These are phyloP conservation scores for Caradrina kadenii DNA, from an alignment of 2,888 invertebrate species.

Conservation along the genomic window DNA sequence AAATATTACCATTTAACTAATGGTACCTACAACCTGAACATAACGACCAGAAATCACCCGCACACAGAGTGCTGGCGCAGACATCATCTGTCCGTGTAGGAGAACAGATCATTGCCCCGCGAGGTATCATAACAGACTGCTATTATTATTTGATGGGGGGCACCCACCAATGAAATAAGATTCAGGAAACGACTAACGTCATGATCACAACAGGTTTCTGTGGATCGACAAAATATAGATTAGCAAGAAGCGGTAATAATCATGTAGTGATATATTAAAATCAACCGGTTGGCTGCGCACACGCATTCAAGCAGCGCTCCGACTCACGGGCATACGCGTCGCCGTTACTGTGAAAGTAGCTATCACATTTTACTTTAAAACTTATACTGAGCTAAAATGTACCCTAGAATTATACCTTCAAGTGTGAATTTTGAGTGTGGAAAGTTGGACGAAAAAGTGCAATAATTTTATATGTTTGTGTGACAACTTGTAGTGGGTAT, in stretches of 20 bases:
- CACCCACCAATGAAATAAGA: not conserved
- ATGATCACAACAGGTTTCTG: not conserved
- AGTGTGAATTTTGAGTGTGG: conserved; percentile 31
- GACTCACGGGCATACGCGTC: conserved; percentile 44
- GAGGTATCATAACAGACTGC: not conserved
- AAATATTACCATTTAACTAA: not conserved
- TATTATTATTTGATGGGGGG: not conserved
- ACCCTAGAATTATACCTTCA: not conserved
- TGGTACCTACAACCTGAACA: not conserved
- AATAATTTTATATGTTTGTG: conserved; percentile 21
- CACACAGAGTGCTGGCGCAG: not conserved
- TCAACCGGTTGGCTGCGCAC: conserved; percentile 49
- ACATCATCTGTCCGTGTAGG: not conserved
- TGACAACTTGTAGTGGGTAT: conserved; percentile 19
- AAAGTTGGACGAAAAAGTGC: conserved; percentile 9
- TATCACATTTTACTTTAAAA: conserved; percentile 42
- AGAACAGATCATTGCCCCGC: not conserved
- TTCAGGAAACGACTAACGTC: not conserved
- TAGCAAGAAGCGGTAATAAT: conserved; percentile 29
- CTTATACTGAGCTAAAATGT: not conserved
- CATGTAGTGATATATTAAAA: conserved; percentile 26
- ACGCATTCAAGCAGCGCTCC: conserved; percentile 50
- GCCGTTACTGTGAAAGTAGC: conserved; percentile 36
- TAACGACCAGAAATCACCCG: not conserved
- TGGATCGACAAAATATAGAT: conserved; percentile 10